Evolutionary conservation across 2,113 vertebrate species (phyloP), one percentile per base, ranked within the genome.

Genomic region (Sylvietta virens): DNA sequence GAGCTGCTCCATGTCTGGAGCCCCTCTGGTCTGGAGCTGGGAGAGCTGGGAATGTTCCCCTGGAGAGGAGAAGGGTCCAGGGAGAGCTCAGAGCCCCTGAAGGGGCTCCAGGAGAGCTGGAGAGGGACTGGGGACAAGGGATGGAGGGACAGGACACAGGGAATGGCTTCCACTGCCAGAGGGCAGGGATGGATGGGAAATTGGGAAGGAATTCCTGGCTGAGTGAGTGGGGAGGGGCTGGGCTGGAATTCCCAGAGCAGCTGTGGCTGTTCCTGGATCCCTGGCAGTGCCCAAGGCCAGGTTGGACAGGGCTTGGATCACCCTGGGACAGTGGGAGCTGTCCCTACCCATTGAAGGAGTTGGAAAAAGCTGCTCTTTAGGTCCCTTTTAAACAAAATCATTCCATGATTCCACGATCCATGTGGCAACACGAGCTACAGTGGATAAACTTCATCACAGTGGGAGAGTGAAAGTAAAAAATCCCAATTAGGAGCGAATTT

Each of bases 241-340:
- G 40, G 2, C 0, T 35, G 17, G 61, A 10, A 10, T 58, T 33
- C 28, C 73, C 48, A 71, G n/a, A 26, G 24, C 0, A 47, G 8
- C 24, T 64, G 74, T 35, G 65, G 56, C 40, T 79, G 56, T 3
- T 13, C 20, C 73, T 60, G 54, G 8, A 64, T 71, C 26, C 74
- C 57, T 64, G 76, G 50, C 0, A 42, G 3, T 27, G 20, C 0
- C 76, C 66, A 12, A 65, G 35, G 7, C n/a, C 40, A 48, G 31
- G 6, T 0, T 64, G 60, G n/a, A 23, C 0, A 1, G 30, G 10
- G 13, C 26, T 44, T 51, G 33, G 45, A 39, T 0, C 17, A 26
- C 0, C 26, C 35, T 64, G 31, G 26, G 17, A 3, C 0, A 18
- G 11, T 8, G 9, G 42, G 0, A 80, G 4, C 3, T 48, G 26